Evolutionary conservation across 2,888 invertebrate species (phyloP).

Genomic region (Drosophila mulleri): DNA sequence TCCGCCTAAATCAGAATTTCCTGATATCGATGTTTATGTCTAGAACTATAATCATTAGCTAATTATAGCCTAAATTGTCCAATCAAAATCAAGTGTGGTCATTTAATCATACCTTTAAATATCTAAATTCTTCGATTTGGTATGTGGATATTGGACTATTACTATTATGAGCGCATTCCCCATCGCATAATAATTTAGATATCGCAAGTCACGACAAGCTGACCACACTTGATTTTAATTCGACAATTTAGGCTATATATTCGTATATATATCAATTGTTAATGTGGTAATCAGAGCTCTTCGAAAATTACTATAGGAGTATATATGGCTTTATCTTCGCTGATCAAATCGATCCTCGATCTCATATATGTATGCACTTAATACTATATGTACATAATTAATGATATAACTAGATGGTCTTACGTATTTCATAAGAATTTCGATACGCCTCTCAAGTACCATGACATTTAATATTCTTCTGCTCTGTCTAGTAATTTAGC

Average conservation of each 20-base stretch:
- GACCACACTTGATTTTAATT: no score
- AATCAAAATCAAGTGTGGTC: not conserved
- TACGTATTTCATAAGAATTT: not conserved
- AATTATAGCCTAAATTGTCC: not conserved
- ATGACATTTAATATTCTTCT: constrained; percentile 26
- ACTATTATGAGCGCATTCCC: no score
- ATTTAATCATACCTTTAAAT: not conserved
- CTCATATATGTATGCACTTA: no score
- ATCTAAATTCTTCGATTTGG: not conserved
- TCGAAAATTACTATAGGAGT: not conserved
- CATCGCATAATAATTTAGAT: no score
- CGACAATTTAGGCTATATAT: no score
- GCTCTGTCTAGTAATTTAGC: constrained; percentile 10
- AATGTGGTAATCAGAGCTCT: not conserved
- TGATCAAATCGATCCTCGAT: not conserved
- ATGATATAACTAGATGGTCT: not conserved
- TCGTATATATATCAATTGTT: not conserved
- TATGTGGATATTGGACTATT: no score
- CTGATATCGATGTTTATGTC: not conserved
- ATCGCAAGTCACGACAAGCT: no score
- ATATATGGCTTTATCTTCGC: not conserved
- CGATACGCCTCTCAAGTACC: constrained; percentile 1
- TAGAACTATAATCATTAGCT: not conserved
- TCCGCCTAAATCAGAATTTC: not conserved
- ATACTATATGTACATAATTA: not conserved